Evolutionary conservation across 2,888 invertebrate species (phyloP).

Genomic region (Strigamia crassipes): DNA sequence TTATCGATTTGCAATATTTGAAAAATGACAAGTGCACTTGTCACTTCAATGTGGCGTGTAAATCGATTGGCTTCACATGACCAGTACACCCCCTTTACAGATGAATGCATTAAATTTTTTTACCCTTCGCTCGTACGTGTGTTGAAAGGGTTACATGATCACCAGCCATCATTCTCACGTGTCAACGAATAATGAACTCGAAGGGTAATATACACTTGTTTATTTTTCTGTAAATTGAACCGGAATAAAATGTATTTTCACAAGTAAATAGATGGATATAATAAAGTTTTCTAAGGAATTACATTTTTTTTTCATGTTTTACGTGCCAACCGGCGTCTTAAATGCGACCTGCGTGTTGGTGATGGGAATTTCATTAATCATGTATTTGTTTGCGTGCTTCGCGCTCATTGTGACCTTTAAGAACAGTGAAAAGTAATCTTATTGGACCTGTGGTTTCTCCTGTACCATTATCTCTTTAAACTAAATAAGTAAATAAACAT

Average conservation of each 20-base stretch:
- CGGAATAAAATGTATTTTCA: not conserved
- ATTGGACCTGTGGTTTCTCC: not conserved
- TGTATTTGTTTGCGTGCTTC: conserved; percentile 21
- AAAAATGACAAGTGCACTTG: conserved; percentile 18
- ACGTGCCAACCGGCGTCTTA: conserved; percentile 1
- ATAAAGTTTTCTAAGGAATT: not conserved
- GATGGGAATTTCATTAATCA: conserved; percentile 24
- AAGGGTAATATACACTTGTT: conserved; percentile 3
- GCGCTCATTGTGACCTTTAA: not conserved
- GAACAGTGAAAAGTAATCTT: not conserved
- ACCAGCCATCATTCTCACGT: conserved; percentile 27
- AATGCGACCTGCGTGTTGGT: conserved; percentile 8
- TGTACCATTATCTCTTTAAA: not conserved
- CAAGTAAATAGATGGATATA: too few species aligned
- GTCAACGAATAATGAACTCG: conserved; percentile 7
- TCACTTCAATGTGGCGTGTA: conserved; percentile 34
- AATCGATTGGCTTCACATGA: conserved; percentile 31
- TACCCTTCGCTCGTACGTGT: not conserved
- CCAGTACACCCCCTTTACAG: conserved; percentile 14
- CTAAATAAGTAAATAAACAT: not conserved
- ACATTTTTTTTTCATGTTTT: not conserved
- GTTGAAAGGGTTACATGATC: conserved; percentile 23
- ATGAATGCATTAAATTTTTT: conserved; percentile 17
- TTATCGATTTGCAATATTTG: conserved; percentile 28
- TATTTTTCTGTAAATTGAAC: not conserved